Conservation (phyloP, 1,140 invertebrate species). For the Mesaphorura yosii region DNA sequence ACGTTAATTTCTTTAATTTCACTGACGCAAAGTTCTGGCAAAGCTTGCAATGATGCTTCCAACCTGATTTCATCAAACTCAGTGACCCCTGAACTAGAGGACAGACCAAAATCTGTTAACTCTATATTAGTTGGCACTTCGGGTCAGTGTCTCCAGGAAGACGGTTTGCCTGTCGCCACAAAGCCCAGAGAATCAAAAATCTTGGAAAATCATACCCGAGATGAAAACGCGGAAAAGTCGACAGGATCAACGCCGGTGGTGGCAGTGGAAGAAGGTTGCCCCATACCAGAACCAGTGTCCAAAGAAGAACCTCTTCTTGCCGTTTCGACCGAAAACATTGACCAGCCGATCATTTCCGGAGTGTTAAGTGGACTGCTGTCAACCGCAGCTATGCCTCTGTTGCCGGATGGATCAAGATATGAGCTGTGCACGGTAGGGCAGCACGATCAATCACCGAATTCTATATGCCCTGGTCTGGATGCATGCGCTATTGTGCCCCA, state of each 20-base stretch:
- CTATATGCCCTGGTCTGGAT: no score
- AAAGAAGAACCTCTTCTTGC: not conserved
- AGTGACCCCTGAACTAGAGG: not conserved
- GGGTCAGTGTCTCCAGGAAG: not conserved
- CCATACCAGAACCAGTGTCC: no score
- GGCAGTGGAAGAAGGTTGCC: no score
- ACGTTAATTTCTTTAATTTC: slow-evolving; percentile 18
- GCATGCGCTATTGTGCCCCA: no score
- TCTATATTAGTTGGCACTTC: no score
- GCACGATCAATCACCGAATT: no score
- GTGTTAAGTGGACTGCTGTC: slow-evolving; percentile 30
- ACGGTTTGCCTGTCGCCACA: not conserved
- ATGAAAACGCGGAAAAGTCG: not conserved
- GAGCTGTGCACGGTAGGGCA: no score
- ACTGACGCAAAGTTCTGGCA: no score
- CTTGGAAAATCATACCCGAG: no score
- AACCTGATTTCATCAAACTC: not conserved
- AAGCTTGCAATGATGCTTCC: not conserved
- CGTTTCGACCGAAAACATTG: not conserved
- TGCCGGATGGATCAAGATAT: slow-evolving; percentile 25
- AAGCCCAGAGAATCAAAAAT: no score
- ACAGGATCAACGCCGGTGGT: not conserved
- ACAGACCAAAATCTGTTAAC: not conserved
- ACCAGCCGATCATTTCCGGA: slow-evolving; percentile 8
- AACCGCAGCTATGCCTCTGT: slow-evolving; percentile 32